phyloP scores from a whole-genome alignment of 2,113 vertebrate species.

The Clinocottus analis region DNA sequence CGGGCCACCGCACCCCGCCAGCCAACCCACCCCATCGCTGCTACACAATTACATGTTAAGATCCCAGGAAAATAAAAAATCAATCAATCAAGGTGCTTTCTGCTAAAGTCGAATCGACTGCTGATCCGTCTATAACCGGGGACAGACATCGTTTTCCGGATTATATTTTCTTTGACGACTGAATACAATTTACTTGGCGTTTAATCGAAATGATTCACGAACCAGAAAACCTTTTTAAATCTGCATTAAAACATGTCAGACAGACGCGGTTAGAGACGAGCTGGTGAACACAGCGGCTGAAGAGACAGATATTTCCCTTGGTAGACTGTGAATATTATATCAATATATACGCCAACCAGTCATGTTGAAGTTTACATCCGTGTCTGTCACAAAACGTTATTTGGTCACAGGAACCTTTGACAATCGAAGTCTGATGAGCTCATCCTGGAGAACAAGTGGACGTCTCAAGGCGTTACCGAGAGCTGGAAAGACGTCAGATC shows the following conservation, averaged over 20 bases:
- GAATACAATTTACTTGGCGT: not conserved
- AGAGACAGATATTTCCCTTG: not conserved
- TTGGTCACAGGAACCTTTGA: not conserved
- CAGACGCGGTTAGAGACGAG: not conserved
- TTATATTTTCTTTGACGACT: not conserved
- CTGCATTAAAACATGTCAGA: not conserved
- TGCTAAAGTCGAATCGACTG: not conserved
- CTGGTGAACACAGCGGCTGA: not conserved
- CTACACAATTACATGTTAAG: not conserved
- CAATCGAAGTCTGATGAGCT: not conserved
- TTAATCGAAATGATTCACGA: not conserved
- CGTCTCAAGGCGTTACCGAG: no score
- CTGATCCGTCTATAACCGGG: not conserved
- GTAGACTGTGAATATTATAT: not conserved
- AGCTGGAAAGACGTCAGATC: not conserved
- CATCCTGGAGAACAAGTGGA: no score
- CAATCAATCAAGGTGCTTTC: not conserved
- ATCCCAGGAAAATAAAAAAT: not conserved
- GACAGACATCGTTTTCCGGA: not conserved
- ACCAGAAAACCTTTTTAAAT: not conserved
- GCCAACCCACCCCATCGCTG: not conserved
- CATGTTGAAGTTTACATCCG: not conserved
- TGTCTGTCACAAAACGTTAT: not conserved
- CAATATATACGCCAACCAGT: not conserved
- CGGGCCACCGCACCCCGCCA: no score